phyloP scores from a whole-genome alignment of 1,140 invertebrate species.

The Halictus rubicundus region DNA sequence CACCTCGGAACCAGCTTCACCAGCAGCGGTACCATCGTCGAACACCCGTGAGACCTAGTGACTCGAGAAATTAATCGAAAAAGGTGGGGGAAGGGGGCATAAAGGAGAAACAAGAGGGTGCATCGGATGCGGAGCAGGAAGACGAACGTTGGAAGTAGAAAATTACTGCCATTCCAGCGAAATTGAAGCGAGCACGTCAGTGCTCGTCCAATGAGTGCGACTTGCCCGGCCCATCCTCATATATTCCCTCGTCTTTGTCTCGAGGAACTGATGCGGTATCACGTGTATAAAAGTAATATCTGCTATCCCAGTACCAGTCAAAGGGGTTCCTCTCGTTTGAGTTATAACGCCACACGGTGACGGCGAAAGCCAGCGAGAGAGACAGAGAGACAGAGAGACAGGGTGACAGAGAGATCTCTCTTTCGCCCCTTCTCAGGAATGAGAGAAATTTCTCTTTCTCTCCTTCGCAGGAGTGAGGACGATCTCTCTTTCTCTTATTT shows the following conservation, averaged over 20 bases:
- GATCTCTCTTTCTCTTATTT: too few relatives aligned
- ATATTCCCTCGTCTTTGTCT: slow-evolving; percentile 55
- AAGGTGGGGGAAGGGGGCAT: background rate
- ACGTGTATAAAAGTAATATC: slow-evolving; percentile 66
- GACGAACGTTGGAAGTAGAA: slow-evolving; percentile 30
- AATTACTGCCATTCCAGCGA: slow-evolving; percentile 49
- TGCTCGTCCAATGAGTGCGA: slow-evolving; percentile 29
- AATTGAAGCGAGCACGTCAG: slow-evolving; percentile 46
- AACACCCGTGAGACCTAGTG: background rate
- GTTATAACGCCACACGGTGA: slow-evolving; percentile 50
- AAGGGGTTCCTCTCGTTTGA: slow-evolving; percentile 60
- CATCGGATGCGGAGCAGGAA: background rate
- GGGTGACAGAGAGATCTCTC: too few relatives aligned
- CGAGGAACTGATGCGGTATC: slow-evolving; percentile 60
- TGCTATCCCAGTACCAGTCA: slow-evolving; percentile 53
- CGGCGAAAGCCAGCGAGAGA: too few relatives aligned
- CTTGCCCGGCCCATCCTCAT: slow-evolving; percentile 17
- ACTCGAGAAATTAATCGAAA: background rate
- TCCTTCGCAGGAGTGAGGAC: too few relatives aligned
- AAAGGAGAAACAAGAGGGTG: background rate
- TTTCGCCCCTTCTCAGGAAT: too few relatives aligned
- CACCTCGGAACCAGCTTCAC: too few relatives aligned
- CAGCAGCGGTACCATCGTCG: background rate
- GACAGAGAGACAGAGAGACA: too few relatives aligned
- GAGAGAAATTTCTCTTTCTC: too few relatives aligned